Percentiles rank a stretch among this genome's conserved stretches.
Conservation (phyloP, 2,888 invertebrate species). For the Cerastoderma edule region DNA sequence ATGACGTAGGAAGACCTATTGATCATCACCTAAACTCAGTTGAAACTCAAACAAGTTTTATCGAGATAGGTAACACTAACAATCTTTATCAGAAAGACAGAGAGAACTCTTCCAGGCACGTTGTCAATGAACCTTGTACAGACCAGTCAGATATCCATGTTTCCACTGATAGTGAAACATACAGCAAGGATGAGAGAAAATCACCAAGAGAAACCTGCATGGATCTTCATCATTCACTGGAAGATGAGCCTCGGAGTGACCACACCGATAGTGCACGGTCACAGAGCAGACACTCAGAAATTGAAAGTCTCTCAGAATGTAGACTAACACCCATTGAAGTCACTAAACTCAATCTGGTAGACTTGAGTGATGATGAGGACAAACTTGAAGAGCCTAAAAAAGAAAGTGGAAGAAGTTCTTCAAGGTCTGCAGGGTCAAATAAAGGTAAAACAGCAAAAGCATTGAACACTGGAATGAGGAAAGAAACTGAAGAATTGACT, state of each 20-base stretch:
- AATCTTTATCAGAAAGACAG: background rate
- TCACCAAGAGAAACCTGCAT: too few relatives aligned
- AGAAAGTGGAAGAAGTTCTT: background rate
- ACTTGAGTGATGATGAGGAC: too few relatives aligned
- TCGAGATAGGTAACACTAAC: constrained; percentile 28
- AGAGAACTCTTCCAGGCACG: too few relatives aligned
- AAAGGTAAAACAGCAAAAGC: background rate
- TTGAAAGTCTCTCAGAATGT: too few relatives aligned
- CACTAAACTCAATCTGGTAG: too few relatives aligned
- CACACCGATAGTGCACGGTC: constrained; percentile 4
- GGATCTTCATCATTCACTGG: background rate
- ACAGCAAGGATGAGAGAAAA: too few relatives aligned
- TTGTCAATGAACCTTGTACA: too few relatives aligned
- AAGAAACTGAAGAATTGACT: constrained; percentile 29
- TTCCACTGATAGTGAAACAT: too few relatives aligned
- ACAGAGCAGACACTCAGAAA: too few relatives aligned
- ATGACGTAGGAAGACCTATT: background rate
- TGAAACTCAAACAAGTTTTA: constrained; percentile 60
- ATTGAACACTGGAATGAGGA: background rate
- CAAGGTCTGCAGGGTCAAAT: background rate
- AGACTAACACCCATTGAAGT: too few relatives aligned
- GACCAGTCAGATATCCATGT: too few relatives aligned
- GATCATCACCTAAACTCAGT: constrained; percentile 31
- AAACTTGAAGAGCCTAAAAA: too few relatives aligned
- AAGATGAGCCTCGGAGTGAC: background rate